Evolutionary conservation across 2,888 invertebrate species (phyloP), one percentile per base, ranked within the genome.

Genomic region (Notocelia uddmanniana): DNA sequence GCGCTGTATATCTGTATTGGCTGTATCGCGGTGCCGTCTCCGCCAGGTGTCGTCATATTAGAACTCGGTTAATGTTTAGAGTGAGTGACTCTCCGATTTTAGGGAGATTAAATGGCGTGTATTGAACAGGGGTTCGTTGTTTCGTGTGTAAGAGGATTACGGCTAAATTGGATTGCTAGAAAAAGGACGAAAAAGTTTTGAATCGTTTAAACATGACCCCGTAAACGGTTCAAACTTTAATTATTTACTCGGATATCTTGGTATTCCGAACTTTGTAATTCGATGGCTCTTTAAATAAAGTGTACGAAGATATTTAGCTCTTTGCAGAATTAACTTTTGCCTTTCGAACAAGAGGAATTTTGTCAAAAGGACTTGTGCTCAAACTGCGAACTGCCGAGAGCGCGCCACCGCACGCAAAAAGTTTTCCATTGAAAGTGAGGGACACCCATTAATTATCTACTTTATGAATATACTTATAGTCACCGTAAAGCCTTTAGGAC

Each of bases 1-100:
- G 48, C 13, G 60, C 52, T 23, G 64, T 64, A 64, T 64, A 64
- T 34, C 23, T 10, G 54, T 52, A 60, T 34, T 55, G 31, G 52
- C 23, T 10, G 54, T 52, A 60, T 34, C 62, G 31, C 74, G 74
- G 77, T 74, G 74, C 75, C 75, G 74, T 73, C 74, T 66, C 73
- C 62, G 45, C 76, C 77, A 77, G 77, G 76, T 78, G 76, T 75
- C 75, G 72, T 57, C 60, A 54, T 60, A 59, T 60, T 70, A 62
- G 76, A 76, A 73, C 69, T 64, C 64, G 64, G 64, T 37, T 64
- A 69, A 69, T 69, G 69, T 45, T 69, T 54, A 37, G 60, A 69
- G 69, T 55, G 72, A 74, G 73, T 72, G 73, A 68, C 73, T 73
- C 73, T 73, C 57, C 60, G 73, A 71, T 64, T 75, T 74, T 74